Conservation (phyloP, 2,797 vertebrate genomes). For the Micrastur ruficollis region DNA sequence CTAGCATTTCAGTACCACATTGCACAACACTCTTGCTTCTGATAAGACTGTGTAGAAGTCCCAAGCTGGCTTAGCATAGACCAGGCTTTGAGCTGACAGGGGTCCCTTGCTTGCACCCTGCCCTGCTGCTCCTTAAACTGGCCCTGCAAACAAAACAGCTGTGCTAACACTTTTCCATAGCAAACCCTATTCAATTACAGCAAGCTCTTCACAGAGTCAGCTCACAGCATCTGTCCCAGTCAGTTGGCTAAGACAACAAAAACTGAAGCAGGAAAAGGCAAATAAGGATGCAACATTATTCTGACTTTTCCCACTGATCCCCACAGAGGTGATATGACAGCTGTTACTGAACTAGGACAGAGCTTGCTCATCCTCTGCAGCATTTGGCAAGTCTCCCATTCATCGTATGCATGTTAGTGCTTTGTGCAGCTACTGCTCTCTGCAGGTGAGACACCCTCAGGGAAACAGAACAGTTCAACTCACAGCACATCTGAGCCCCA, state of each 20-base stretch:
- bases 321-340: background rate
- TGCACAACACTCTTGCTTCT: background rate
- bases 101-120: background rate
- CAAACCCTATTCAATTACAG: background rate
- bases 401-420: background rate
- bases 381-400: background rate
- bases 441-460: background rate
- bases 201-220: background rate
- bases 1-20: background rate
- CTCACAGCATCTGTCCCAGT: background rate
- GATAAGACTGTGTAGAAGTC: background rate
- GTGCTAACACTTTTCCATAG: background rate
- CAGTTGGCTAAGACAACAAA: background rate
- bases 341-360: background rate
- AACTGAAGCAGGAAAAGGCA: background rate
- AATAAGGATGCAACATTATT: background rate
- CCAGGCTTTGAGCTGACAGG: background rate
- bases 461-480: slow-evolving; percentile 14
- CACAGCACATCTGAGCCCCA: slow-evolving; percentile 87
- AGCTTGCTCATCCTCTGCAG: background rate
- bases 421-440: background rate
- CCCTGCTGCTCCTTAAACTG: background rate
- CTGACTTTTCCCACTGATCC: background rate
- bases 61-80: background rate
- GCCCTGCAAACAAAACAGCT: background rate